Conservation (phyloP, 1,140 invertebrate species). For the Phymastichus coffea region DNA sequence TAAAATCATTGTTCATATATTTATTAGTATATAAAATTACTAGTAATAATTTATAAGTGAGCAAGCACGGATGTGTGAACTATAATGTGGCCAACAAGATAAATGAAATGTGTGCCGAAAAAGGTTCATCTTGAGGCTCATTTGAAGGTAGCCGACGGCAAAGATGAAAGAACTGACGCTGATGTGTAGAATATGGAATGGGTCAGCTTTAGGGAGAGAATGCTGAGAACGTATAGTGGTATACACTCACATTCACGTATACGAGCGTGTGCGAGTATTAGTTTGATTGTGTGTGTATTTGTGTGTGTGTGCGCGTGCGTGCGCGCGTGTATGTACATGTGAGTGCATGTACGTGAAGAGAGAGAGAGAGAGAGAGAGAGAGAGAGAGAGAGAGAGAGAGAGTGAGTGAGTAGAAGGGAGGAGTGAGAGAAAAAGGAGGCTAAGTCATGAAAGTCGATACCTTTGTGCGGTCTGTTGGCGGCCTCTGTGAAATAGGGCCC, state of each 20-base stretch:
- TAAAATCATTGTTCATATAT: background rate
- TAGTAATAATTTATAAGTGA: too few relatives aligned
- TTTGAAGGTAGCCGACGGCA: constrained; percentile 39
- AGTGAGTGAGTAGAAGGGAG: constrained; percentile 34
- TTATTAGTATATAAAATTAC: too few relatives aligned
- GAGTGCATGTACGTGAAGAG: too few relatives aligned
- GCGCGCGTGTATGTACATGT: too few relatives aligned
- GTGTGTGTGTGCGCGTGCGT: too few relatives aligned
- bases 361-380: background rate
- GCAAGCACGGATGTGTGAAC: too few relatives aligned
- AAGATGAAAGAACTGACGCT: constrained; percentile 44
- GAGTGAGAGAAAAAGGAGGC: constrained; percentile 24
- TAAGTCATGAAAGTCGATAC: constrained; percentile 40
- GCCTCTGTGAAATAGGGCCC: constrained; percentile 17
- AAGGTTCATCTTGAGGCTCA: constrained; percentile 39
- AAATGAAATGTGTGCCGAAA: constrained; percentile 46
- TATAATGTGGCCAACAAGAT: constrained; percentile 41
- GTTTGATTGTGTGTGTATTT: too few relatives aligned
- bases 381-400: constrained; percentile 30
- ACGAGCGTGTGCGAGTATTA: too few relatives aligned
- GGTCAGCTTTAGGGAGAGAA: background rate
- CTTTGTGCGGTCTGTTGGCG: constrained; percentile 35
- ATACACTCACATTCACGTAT: too few relatives aligned
- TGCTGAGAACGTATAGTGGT: background rate
- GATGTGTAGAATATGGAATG: constrained; percentile 1